Conservation (phyloP, 30 jellyfish, hydroid and myxozoan genomes). For the Cassiopea xamachana region DNA sequence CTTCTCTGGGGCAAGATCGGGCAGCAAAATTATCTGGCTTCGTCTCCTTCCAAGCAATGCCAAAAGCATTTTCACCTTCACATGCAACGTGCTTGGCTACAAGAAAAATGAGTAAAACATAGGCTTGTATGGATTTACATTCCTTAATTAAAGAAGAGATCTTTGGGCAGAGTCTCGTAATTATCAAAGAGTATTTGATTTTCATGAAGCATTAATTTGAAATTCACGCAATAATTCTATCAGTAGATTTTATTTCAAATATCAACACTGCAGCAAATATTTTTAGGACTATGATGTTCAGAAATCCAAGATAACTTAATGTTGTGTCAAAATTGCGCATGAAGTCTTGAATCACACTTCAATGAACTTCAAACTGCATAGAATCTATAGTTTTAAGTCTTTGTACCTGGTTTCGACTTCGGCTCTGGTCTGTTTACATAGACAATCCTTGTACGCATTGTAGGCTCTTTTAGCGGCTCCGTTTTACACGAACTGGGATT, state of each 20-base stretch:
- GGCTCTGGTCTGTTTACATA: conserved; percentile 63
- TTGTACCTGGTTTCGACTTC: conserved; percentile 23
- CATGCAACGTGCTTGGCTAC: conserved; percentile 58
- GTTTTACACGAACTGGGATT: conserved; percentile 78
- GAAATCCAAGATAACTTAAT: too few relatives aligned
- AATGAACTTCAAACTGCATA: not conserved
- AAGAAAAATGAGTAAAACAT: not conserved
- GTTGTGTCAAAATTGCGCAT: too few relatives aligned
- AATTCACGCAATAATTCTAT: too few relatives aligned
- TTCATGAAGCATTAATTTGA: too few relatives aligned
- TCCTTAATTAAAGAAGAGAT: too few relatives aligned
- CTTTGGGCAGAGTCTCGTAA: too few relatives aligned
- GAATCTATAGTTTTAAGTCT: not conserved
- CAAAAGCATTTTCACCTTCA: conserved; percentile 77
- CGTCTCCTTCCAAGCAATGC: conserved; percentile 87
- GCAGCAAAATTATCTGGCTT: conserved; percentile 78
- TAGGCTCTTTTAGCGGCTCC: conserved; percentile 76
- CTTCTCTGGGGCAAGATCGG: conserved; percentile 95
- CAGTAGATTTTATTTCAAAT: too few relatives aligned
- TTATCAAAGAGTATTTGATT: too few relatives aligned
- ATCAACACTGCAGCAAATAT: too few relatives aligned
- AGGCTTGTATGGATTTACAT: too few relatives aligned
- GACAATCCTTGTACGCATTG: conserved; percentile 65
- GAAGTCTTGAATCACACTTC: too few relatives aligned
- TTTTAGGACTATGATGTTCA: too few relatives aligned